Conservation (phyloP, 2,888 invertebrate species). For the Spisula solida region DNA sequence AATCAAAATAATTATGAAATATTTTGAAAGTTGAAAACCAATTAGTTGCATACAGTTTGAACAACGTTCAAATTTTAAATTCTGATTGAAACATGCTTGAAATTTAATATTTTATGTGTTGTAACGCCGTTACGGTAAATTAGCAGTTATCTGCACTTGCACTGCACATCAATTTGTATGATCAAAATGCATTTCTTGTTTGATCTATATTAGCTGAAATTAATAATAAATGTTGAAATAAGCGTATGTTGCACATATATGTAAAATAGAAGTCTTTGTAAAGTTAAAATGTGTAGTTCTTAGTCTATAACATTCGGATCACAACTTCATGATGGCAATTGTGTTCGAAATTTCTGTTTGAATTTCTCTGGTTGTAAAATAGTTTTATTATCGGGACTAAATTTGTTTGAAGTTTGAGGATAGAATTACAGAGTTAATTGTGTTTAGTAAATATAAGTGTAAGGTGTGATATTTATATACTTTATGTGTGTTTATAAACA, state of each 20-base stretch:
- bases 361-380: not conserved
- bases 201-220: not conserved
- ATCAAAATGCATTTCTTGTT: not conserved
- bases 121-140: not conserved
- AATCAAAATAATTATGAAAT: too few relatives aligned
- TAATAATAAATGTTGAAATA: not conserved
- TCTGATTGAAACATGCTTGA: too few relatives aligned
- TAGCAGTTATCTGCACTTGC: not conserved
- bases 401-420: not conserved
- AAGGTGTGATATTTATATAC: constrained; percentile 30
- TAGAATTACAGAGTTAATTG: not conserved
- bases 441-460: constrained; percentile 23
- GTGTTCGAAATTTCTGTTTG: too few relatives aligned
- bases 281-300: not conserved
- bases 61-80: too few relatives aligned
- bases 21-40: too few relatives aligned
- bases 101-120: not conserved
- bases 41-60: too few relatives aligned
- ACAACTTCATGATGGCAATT: too few relatives aligned
- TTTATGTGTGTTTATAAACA: constrained; percentile 54
- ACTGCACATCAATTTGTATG: not conserved
- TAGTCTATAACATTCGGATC: too few relatives aligned
- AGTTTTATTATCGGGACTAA: not conserved
- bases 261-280: not conserved
- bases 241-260: not conserved